Base-by-base conservation (phyloP, 2,797 vertebrate species). In the Gallinago nigripennis region DNA sequence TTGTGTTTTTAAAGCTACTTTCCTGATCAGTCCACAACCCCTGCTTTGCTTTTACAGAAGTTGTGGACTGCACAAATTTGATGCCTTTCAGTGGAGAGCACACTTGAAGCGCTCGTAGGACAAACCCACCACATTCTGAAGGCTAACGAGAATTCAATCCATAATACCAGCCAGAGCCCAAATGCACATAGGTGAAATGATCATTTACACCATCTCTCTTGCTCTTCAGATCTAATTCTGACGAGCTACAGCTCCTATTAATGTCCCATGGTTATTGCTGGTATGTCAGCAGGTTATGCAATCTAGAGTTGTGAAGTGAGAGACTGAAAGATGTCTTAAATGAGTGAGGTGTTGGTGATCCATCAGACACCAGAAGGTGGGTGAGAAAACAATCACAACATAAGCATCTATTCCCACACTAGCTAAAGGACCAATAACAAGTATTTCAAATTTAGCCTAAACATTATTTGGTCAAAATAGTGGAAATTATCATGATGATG, bases 131-230 rank as follows among this genome's bases (percentile, higher is more conserved):
- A 14, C 18, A 15, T 3, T 43, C 41, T 24, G 60, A 86, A 43
- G 64, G 9, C 14, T 77, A 63, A 64, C 0, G 0, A 48, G 3
- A 0, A 1, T 24, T 88, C 50, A 45, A 0, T 50, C 21, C 16
- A 1, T 43, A 43, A 9, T 7, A 57, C 16, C 58, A 66, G n/a
- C 15, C 53, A 48, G 7, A 60, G 6, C 48, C n/a, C 28, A 65
- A 37, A 68, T 16, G 10, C 41, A 23, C 1, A 1, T 11, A 37
- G 68, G 16, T 81, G 41, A 72, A 82, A 56, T 27, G 20, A 21
- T 37, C 43, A 41, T 61, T 43, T 43, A 4, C 24, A 86, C 16
- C 17, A 45, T 10, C 19, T 81, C 27, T 33, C 8, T 16, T 53
- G 10, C 31, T 68, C 50, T 68, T n/a, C 27, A 39, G 53, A 48